phyloP scores from a whole-genome alignment of 1,140 invertebrate genomes.

The Drosophila rhopaloa region DNA sequence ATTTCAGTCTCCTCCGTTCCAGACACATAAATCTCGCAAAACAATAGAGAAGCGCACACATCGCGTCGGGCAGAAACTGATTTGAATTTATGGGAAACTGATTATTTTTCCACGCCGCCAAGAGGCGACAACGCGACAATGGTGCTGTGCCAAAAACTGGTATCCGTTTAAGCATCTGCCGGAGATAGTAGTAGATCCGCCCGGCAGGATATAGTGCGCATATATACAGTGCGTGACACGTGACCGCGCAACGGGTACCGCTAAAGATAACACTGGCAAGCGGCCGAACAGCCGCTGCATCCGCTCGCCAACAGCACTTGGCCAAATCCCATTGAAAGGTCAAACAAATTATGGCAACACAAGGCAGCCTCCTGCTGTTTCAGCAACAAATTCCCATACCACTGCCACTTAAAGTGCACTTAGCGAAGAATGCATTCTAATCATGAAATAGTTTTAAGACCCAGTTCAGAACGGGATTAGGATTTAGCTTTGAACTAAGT shows the following conservation, averaged over 20 bases:
- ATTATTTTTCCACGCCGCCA: constrained; percentile 63
- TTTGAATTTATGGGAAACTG: constrained; percentile 84
- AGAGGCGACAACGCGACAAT: constrained; percentile 53
- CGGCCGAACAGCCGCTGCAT: constrained; percentile 44
- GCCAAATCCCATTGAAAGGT: constrained; percentile 72
- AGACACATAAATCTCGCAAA: constrained; percentile 75
- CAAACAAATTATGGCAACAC: constrained; percentile 68
- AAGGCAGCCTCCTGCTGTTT: constrained; percentile 42
- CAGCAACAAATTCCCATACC: background rate
- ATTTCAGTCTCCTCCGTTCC: constrained; percentile 58
- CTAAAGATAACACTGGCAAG: constrained; percentile 64
- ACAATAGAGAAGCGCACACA: constrained; percentile 50
- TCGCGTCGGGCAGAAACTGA: constrained; percentile 42
- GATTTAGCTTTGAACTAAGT: too few relatives aligned
- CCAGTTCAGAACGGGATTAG: too few relatives aligned
- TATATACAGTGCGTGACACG: constrained; percentile 42
- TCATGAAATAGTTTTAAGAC: too few relatives aligned
- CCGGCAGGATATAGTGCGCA: background rate
- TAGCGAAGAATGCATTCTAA: background rate
- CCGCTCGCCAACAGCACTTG: constrained; percentile 37
- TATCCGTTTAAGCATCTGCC: constrained; percentile 30
- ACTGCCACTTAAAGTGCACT: background rate
- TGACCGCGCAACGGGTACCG: constrained; percentile 47
- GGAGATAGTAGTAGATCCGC: constrained; percentile 42
- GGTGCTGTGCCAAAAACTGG: constrained; percentile 44